These are phyloP conservation scores for Malachius bipustulatus DNA, from an alignment of 2,888 invertebrate species.

Conservation along the genomic window DNA sequence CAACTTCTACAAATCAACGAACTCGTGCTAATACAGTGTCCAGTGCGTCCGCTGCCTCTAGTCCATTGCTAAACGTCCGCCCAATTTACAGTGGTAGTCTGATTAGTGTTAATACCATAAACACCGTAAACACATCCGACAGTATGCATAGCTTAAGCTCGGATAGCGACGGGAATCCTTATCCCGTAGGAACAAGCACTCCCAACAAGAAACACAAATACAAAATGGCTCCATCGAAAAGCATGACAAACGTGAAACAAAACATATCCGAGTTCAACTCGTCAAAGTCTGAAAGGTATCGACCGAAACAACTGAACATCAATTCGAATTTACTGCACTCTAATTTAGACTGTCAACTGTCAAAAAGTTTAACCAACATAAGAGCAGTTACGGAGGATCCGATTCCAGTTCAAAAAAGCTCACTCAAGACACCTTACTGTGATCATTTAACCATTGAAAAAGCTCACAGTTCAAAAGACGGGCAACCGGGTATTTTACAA, in stretches of 20 bases:
- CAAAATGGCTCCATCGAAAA: constrained; percentile 48
- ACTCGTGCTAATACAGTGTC: constrained; percentile 42
- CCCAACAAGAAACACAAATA: constrained; percentile 38
- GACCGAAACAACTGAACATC: constrained; percentile 28
- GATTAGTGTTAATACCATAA: constrained; percentile 49
- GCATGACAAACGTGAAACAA: constrained; percentile 50
- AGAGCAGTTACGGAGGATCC: constrained; percentile 26
- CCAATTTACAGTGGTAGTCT: constrained; percentile 51
- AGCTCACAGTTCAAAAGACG: constrained; percentile 28
- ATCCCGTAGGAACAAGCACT: constrained; percentile 41
- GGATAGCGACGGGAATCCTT: constrained; percentile 46
- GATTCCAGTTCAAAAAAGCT: constrained; percentile 23
- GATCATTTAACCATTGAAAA: constrained; percentile 16
- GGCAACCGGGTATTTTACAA: constrained; percentile 41
- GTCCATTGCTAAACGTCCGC: constrained; percentile 53
- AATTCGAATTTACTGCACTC: constrained; percentile 23
- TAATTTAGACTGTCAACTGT: constrained; percentile 32
- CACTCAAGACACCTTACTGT: neutral
- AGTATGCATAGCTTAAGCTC: constrained; percentile 56
- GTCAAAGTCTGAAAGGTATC: constrained; percentile 24
- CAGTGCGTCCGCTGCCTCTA: constrained; percentile 55
- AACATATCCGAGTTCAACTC: constrained; percentile 23
- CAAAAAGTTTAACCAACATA: constrained; percentile 36
- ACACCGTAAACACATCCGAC: constrained; percentile 46
- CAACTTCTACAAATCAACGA: constrained; percentile 28